phyloP scores from a whole-genome alignment of 2,797 vertebrate species.

The Melanotaenia boesemani region DNA sequence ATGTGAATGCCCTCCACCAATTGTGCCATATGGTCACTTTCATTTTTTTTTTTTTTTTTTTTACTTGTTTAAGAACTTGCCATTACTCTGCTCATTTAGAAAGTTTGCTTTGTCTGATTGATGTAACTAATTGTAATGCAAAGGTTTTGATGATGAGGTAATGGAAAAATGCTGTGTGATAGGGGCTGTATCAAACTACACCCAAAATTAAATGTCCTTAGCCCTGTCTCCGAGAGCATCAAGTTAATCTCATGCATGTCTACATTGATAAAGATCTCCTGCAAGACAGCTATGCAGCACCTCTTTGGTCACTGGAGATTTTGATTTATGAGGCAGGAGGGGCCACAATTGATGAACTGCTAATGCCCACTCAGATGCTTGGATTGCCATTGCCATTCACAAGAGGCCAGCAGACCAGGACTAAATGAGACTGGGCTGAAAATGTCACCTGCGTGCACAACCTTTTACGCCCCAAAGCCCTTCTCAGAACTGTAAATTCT shows the following conservation, averaged over 20 bases:
- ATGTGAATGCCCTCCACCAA: constrained; percentile 64
- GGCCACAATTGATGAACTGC: constrained; percentile 60
- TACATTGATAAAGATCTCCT: constrained; percentile 69
- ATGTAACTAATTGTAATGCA: constrained; percentile 2
- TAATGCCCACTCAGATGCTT: constrained; percentile 72
- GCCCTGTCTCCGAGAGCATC: constrained; percentile 56
- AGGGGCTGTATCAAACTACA: constrained; percentile 65
- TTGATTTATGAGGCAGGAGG: constrained; percentile 71
- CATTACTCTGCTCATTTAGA: constrained; percentile 34
- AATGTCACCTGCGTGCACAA: constrained; percentile 77
- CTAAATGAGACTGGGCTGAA: constrained; percentile 68
- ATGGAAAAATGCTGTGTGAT: constrained; percentile 33
- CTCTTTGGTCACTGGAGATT: constrained; percentile 71
- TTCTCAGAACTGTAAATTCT: constrained; percentile 80
- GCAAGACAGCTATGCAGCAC: constrained; percentile 67
- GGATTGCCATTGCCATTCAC: constrained; percentile 62
- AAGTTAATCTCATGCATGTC: constrained; percentile 63
- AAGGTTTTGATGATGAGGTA: constrained; percentile 33
- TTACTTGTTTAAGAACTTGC: constrained; percentile 46
- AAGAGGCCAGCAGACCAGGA: constrained; percentile 43
- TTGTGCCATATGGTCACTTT: constrained; percentile 67
- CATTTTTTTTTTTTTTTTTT: constrained; percentile 75
- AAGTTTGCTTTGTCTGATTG: constrained; percentile 20
- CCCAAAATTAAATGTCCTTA: constrained; percentile 77
- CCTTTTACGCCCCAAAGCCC: constrained; percentile 68